phyloP scores from a whole-genome alignment of 92 coral and sea anemone genomes.

The Epizoanthus rinbou region DNA sequence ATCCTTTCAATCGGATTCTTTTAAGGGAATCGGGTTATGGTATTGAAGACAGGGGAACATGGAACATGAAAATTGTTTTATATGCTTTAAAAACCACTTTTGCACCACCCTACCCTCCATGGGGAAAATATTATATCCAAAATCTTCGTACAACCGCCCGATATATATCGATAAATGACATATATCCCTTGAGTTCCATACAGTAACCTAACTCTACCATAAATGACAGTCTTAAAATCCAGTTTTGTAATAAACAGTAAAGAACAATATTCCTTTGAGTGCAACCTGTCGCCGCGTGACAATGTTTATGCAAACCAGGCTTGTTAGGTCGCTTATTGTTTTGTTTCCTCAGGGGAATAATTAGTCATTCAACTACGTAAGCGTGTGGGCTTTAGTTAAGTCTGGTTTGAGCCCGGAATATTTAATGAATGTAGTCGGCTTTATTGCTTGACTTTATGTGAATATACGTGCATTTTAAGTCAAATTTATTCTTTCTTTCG shows the following conservation, averaged over 20 bases:
- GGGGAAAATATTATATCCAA: too few relatives aligned
- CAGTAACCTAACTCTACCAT: too few relatives aligned
- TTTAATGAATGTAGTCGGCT: constrained; percentile 42
- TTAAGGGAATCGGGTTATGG: too few relatives aligned
- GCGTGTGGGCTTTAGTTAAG: constrained; percentile 50
- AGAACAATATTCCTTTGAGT: constrained; percentile 8
- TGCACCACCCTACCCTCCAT: too few relatives aligned
- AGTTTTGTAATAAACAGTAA: neutral
- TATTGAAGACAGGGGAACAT: too few relatives aligned
- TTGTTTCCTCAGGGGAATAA: constrained; percentile 42
- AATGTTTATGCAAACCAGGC: constrained; percentile 26
- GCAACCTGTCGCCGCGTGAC: constrained; percentile 10
- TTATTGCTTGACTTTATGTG: constrained; percentile 7
- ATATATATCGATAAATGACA: too few relatives aligned
- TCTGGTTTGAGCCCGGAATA: constrained; percentile 51
- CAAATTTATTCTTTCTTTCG: neutral
- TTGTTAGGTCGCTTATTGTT: constrained; percentile 32
- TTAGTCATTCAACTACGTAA: constrained; percentile 45
- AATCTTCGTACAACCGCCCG: too few relatives aligned
- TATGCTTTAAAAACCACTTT: too few relatives aligned
- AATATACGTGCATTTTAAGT: neutral
- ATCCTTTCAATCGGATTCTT: too few relatives aligned
- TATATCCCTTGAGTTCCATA: too few relatives aligned
- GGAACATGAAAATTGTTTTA: too few relatives aligned
- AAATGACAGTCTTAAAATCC: constrained; percentile 12